Conservation (phyloP, 1,140 invertebrate species). For the Scylla paramamosain region DNA sequence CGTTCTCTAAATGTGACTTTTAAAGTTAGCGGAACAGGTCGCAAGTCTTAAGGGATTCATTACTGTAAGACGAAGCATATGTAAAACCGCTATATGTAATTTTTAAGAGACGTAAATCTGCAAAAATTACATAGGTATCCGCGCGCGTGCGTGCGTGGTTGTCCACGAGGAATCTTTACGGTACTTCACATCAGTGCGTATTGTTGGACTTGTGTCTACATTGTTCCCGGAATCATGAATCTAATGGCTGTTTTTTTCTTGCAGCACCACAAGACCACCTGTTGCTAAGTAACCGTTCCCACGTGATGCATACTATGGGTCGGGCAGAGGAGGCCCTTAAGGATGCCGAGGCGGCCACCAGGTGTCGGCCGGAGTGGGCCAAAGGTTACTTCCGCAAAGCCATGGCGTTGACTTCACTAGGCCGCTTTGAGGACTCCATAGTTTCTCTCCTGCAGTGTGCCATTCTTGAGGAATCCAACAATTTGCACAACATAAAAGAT, state of each 20-base stretch:
- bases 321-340: slow-evolving; percentile 85
- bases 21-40: too few relatives aligned
- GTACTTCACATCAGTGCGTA: too few relatives aligned
- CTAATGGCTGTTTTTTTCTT: slow-evolving; percentile 71
- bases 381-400: slow-evolving; percentile 88
- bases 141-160: too few relatives aligned
- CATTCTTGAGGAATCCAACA: slow-evolving; percentile 80
- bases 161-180: too few relatives aligned
- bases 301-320: slow-evolving; percentile 85
- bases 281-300: slow-evolving; percentile 86
- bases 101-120: too few relatives aligned
- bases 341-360: slow-evolving; percentile 86
- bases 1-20: too few relatives aligned
- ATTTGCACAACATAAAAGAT: slow-evolving; percentile 61
- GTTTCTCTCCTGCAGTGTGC: slow-evolving; percentile 85
- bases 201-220: too few relatives aligned
- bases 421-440: slow-evolving; percentile 86
- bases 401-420: slow-evolving; percentile 84
- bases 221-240: too few relatives aligned
- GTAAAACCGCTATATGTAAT: too few relatives aligned
- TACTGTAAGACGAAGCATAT: too few relatives aligned
- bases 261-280: slow-evolving; percentile 87
- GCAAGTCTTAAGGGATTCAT: too few relatives aligned
- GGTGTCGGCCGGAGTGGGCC: slow-evolving; percentile 86
- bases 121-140: too few relatives aligned